These are phyloP conservation scores for Pachliopta kotzebuea DNA, from an alignment of 2,888 invertebrate species.

Conservation along the genomic window DNA sequence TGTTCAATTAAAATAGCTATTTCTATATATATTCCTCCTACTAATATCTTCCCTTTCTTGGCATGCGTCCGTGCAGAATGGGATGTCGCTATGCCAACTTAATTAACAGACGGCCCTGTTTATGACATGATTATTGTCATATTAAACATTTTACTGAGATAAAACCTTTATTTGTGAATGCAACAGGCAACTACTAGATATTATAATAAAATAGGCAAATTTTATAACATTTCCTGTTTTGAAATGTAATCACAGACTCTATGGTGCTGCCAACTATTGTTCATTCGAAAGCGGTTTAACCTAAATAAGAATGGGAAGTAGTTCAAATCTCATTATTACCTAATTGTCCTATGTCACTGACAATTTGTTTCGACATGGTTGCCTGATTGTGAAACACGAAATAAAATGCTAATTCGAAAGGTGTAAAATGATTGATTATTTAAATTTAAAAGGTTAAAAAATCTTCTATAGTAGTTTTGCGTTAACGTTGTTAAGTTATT, in stretches of 20 bases:
- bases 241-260: conserved; percentile 10
- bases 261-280: conserved; percentile 22
- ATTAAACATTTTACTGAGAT: too few relatives aligned
- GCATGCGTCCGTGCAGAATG: too few relatives aligned
- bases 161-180: too few relatives aligned
- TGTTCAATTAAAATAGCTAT: too few relatives aligned
- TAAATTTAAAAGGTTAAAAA: background rate
- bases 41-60: too few relatives aligned
- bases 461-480: background rate
- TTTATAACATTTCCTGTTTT: conserved; percentile 3
- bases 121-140: too few relatives aligned
- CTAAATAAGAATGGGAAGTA: conserved; percentile 25
- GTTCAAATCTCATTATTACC: conserved; percentile 27
- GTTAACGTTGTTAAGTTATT: too few relatives aligned
- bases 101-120: too few relatives aligned
- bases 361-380: conserved; percentile 36
- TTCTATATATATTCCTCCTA: too few relatives aligned
- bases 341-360: conserved; percentile 31
- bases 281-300: conserved; percentile 30
- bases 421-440: background rate
- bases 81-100: too few relatives aligned
- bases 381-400: conserved; percentile 33
- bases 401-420: conserved; percentile 7
- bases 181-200: too few relatives aligned
- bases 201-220: background rate